These are phyloP conservation scores for Bostrychus sinensis DNA, from an alignment of 2,113 vertebrate genomes.

Conservation along the genomic window DNA sequence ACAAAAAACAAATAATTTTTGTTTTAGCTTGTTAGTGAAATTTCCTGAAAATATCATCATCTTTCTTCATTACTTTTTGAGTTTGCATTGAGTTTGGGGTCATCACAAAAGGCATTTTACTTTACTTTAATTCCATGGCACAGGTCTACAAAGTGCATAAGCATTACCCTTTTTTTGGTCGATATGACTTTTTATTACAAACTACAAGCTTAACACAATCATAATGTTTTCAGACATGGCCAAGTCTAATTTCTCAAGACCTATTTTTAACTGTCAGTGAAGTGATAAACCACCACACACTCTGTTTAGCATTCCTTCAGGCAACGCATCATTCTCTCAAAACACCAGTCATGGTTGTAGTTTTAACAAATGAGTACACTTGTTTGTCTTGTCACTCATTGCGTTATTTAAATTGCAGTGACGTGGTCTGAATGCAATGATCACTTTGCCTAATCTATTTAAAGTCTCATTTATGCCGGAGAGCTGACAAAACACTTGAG, in stretches of 20 bases:
- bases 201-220: too few relatives aligned
- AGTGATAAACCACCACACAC: conserved; percentile 15
- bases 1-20: too few relatives aligned
- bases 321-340: not conserved
- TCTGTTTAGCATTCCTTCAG: conserved; percentile 12
- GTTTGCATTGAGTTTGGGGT: too few relatives aligned
- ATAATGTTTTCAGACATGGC: too few relatives aligned
- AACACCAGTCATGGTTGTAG: not conserved
- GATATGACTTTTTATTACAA: too few relatives aligned
- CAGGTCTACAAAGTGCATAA: too few relatives aligned
- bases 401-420: conserved; percentile 28
- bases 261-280: conserved; percentile 17
- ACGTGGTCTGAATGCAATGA: conserved; percentile 24
- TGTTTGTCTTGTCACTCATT: conserved; percentile 25
- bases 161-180: too few relatives aligned
- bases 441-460: conserved; percentile 37
- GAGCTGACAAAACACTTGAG: conserved; percentile 20
- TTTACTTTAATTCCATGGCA: too few relatives aligned
- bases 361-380: conserved; percentile 21
- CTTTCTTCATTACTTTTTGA: too few relatives aligned
- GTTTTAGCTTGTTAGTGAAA: too few relatives aligned
- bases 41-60: too few relatives aligned
- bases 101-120: too few relatives aligned
- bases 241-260: not conserved
- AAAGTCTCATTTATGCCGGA: conserved; percentile 25